Evolutionary conservation across 35 echinoderm and acorn worm genomes (phyloP).

Genomic region (Patiria miniata): DNA sequence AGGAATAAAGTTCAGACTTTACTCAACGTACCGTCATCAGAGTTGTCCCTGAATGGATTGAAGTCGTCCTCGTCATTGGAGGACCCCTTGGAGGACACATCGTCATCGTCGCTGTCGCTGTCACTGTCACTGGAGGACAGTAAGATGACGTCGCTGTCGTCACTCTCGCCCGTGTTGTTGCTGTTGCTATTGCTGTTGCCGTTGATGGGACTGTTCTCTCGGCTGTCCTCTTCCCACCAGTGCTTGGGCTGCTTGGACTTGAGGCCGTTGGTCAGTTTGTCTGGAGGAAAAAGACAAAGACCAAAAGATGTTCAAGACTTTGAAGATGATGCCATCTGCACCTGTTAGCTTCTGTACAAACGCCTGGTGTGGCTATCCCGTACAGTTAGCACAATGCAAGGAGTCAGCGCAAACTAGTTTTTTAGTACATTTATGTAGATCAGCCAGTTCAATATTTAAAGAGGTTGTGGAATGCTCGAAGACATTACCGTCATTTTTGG

Average conservation of each 20-base stretch:
- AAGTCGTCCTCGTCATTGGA: slow-evolving; percentile 82
- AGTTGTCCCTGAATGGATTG: slow-evolving; percentile 89
- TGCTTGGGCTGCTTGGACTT: not conserved
- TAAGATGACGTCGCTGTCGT: slow-evolving; percentile 34
- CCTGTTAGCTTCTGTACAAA: too few relatives aligned
- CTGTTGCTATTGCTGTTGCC: slow-evolving; percentile 43
- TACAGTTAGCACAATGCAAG: too few relatives aligned
- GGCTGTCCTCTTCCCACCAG: slow-evolving; percentile 56
- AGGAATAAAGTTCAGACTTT: not conserved
- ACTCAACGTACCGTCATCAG: slow-evolving; percentile 83
- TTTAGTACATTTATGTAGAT: too few relatives aligned
- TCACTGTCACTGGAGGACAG: slow-evolving; percentile 40
- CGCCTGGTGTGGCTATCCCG: too few relatives aligned
- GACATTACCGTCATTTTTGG: too few relatives aligned
- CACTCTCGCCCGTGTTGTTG: slow-evolving; percentile 32
- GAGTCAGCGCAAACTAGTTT: too few relatives aligned
- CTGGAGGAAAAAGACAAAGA: not conserved
- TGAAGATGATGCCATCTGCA: too few relatives aligned
- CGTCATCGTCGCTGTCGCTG: slow-evolving; percentile 41
- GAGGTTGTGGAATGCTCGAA: too few relatives aligned
- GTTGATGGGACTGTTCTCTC: slow-evolving; percentile 38
- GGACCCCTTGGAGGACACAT: slow-evolving; percentile 39
- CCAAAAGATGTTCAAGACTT: too few relatives aligned
- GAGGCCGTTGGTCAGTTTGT: slow-evolving; percentile 2
- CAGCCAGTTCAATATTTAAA: too few relatives aligned